Conservation (phyloP, 2,888 invertebrate species). For the Horisme vitalbata region DNA sequence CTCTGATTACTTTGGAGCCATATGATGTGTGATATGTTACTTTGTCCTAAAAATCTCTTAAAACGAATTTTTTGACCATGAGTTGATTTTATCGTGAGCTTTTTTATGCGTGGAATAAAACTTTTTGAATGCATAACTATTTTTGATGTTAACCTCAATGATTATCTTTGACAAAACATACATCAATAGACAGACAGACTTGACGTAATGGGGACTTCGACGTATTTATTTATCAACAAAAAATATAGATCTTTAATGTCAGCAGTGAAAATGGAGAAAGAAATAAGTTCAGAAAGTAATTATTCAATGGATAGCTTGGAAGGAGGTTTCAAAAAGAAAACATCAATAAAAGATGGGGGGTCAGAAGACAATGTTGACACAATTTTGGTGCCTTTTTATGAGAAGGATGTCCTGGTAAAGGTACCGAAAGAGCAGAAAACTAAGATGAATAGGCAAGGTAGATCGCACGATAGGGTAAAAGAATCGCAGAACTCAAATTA, state of each 20-base stretch:
- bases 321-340: conserved; percentile 47
- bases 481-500: conserved; percentile 49
- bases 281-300: conserved; percentile 55
- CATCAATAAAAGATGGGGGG: conserved; percentile 33
- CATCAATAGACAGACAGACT: conserved; percentile 32
- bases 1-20: no score
- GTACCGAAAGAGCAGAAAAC: conserved; percentile 58
- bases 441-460: conserved; percentile 38
- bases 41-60: no score
- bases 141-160: neutral
- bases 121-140: neutral
- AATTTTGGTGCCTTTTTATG: conserved; percentile 75
- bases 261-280: conserved; percentile 55
- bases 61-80: no score
- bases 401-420: conserved; percentile 73
- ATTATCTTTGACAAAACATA: conserved; percentile 10
- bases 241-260: conserved; percentile 47
- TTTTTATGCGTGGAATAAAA: no score
- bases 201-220: conserved; percentile 51
- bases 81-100: no score
- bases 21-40: no score
- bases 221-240: conserved; percentile 59
- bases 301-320: conserved; percentile 72
- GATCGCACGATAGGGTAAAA: conserved; percentile 35
- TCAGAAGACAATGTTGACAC: conserved; percentile 64